phyloP scores from a whole-genome alignment of 2,888 invertebrate genomes.

The Oxyteleia sp. region DNA sequence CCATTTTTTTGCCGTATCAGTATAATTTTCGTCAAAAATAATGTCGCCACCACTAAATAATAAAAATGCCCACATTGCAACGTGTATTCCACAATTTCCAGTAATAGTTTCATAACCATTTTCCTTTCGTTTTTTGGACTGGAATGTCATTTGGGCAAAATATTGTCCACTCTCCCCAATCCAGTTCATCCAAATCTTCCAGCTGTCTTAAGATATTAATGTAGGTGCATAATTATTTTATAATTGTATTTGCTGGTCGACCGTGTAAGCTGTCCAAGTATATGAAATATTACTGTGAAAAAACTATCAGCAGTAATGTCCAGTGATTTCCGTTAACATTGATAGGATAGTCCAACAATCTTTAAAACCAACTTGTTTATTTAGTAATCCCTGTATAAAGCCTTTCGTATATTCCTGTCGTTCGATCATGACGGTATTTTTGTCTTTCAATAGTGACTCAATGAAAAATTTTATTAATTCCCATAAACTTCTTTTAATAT shows the following conservation, averaged over 20 bases:
- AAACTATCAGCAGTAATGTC: slow-evolving; percentile 4
- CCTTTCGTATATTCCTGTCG: too few relatives aligned
- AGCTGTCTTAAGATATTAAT: background rate
- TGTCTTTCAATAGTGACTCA: too few relatives aligned
- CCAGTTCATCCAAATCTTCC: background rate
- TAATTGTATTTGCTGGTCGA: background rate
- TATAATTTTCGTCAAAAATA: too few relatives aligned
- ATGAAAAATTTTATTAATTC: too few relatives aligned
- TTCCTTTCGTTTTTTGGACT: background rate
- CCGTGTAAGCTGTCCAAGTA: slow-evolving; percentile 26
- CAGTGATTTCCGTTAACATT: background rate
- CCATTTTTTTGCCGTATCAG: too few relatives aligned
- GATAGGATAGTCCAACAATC: too few relatives aligned
- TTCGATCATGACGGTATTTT: too few relatives aligned
- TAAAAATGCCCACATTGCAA: background rate
- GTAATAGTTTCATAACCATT: too few relatives aligned
- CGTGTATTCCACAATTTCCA: background rate
- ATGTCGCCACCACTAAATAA: too few relatives aligned
- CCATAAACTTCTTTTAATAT: too few relatives aligned
- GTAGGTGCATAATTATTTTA: background rate
- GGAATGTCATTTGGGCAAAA: slow-evolving; percentile 25
- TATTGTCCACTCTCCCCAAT: slow-evolving; percentile 13
- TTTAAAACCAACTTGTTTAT: too few relatives aligned
- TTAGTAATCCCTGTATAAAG: too few relatives aligned
- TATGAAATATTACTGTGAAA: slow-evolving; percentile 21